phyloP scores from a whole-genome alignment of 2,888 invertebrate genomes.

The Mythimna lalbum region DNA sequence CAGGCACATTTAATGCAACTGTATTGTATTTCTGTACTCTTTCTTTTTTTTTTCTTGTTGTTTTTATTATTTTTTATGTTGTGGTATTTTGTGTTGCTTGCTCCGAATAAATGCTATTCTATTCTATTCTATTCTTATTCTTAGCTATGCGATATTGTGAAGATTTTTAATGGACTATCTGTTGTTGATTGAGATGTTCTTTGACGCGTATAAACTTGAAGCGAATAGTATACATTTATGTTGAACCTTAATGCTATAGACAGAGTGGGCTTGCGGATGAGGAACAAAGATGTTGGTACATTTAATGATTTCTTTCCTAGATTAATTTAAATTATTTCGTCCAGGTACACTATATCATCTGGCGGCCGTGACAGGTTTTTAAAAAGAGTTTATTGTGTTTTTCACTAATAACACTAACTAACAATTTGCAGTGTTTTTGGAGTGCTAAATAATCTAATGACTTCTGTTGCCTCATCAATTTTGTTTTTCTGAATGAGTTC shows the following conservation, averaged over 20 bases:
- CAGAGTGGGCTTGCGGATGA: too few species aligned
- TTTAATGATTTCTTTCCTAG: background rate
- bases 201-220: background rate
- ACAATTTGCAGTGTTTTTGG: slow-evolving; percentile 45
- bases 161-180: slow-evolving; percentile 3
- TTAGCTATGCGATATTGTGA: too few species aligned
- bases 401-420: slow-evolving; percentile 17
- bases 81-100: too few species aligned
- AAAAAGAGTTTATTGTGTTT: slow-evolving; percentile 35
- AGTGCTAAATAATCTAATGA: slow-evolving; percentile 39
- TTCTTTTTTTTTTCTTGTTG: too few species aligned
- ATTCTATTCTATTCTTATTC: too few species aligned
- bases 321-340: slow-evolving; percentile 64
- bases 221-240: background rate
- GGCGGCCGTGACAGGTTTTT: slow-evolving; percentile 73
- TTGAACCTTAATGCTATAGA: background rate
- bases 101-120: too few species aligned
- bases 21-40: too few species aligned
- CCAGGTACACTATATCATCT: slow-evolving; percentile 78
- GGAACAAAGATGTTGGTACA: too few species aligned
- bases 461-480: slow-evolving; percentile 4
- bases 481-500: background rate
- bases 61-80: too few species aligned
- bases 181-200: slow-evolving; percentile 30
- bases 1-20: too few species aligned